Evolutionary conservation across 92 coral and sea anemone species (phyloP).

Genomic region (Palythoa grandis): DNA sequence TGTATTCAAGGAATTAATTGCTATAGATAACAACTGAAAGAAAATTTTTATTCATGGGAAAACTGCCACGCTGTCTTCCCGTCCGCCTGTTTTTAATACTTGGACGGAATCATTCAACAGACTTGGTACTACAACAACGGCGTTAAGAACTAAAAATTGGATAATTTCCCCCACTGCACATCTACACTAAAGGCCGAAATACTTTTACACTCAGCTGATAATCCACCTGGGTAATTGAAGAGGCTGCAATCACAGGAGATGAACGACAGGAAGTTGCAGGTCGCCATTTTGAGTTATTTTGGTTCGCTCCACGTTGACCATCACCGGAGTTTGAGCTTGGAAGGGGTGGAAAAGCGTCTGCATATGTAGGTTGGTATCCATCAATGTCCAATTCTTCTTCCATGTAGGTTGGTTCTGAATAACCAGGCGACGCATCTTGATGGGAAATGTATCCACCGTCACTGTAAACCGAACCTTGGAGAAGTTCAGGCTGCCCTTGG

Average conservation of each 20-base stretch:
- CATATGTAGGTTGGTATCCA: conserved; percentile 98
- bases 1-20: not conserved
- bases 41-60: conserved; percentile 29
- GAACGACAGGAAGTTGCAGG: conserved; percentile 46
- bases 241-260: conserved; percentile 79
- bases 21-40: not conserved
- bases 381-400: conserved; percentile 77
- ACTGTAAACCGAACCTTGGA: conserved; percentile 75
- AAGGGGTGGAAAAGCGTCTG: conserved; percentile 97
- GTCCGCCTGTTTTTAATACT: not conserved
- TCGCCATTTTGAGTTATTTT: conserved; percentile 77
- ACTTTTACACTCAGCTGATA: not conserved
- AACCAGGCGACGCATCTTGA: conserved; percentile 53
- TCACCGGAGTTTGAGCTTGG: conserved; percentile 85
- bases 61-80: conserved; percentile 43
- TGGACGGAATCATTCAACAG: not conserved
- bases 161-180: not conserved
- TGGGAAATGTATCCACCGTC: conserved; percentile 76
- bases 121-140: not conserved
- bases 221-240: conserved; percentile 90
- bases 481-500: conserved; percentile 67
- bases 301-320: conserved; percentile 68
- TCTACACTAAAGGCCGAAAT: not conserved
- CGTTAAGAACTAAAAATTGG: not conserved
- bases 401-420: conserved; percentile 57